Evolutionary conservation across 2,888 invertebrate species (phyloP), one percentile per base, ranked within the genome.

Genomic region (Liodrosophila aerea): DNA sequence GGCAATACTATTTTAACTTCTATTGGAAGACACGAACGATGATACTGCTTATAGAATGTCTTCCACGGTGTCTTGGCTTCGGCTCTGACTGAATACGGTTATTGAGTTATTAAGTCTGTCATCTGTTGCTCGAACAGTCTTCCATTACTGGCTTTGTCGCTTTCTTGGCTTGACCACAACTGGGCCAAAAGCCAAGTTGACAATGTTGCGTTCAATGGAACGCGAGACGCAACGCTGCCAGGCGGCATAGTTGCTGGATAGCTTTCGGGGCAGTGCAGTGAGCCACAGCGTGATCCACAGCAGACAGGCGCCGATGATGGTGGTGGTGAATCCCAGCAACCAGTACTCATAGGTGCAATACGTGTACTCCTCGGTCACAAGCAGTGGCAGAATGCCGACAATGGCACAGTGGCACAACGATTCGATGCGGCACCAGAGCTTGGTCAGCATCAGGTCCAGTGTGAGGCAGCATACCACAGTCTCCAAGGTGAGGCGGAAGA

Each of bases 341-440:
- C 83, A 78, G 46, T 78, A 75, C 30, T 85, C 85, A 13, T 40
- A 82, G 31, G 18, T 15, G 5, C 13, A 43, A 33, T 61, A 85
- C 22, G 73, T 72, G 5, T 9, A 8, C 11, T 75, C 68, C 7
- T 78, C 80, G 22, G 43, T 57, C 39, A 41, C 41, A 1, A 76
- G 13, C 0, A 8, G 43, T 9, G 59, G 64, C 1, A 78, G 57
- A 1, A 82, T 37, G 7, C 80, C 83, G 4, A 50, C 11, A 13
- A 82, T 76, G 54, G 85, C 77, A 27, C 80, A 72, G 36, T 78
- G 83, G 50, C 76, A 72, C 7, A 78, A 33, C 1, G 60, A 29
- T 40, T 78, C 85, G 4, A 85, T 75, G 51, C 80, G 77, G 1
- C 61, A 61, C 85, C 85, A 78, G n/a, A 85, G 15, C 11, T 64